phyloP scores from a whole-genome alignment of 2,113 vertebrate genomes.

The Coptodon rendalli region DNA sequence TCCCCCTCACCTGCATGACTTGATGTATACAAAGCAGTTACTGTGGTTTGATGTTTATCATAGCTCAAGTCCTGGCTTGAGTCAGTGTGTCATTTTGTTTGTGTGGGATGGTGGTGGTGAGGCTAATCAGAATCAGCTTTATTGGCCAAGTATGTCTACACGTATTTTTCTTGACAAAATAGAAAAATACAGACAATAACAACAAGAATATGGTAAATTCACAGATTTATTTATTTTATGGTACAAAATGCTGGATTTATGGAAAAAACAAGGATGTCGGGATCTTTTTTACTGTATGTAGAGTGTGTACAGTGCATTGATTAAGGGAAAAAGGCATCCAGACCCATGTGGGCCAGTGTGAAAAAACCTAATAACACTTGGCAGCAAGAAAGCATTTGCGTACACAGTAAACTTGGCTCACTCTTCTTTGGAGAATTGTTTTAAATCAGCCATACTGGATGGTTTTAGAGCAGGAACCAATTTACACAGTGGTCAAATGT shows the following conservation, averaged over 20 bases:
- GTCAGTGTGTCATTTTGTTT: background rate
- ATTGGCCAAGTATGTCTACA: background rate
- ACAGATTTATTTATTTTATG: background rate
- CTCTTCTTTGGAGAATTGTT: background rate
- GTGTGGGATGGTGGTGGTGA: background rate
- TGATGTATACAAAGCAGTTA: background rate
- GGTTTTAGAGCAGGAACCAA: background rate
- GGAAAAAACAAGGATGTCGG: background rate
- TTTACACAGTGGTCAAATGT: background rate
- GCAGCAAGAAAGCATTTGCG: background rate
- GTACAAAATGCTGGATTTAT: rapidly evolving
- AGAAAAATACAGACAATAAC: background rate
- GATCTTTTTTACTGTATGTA: background rate
- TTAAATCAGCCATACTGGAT: background rate
- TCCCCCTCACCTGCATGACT: background rate
- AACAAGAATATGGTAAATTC: background rate
- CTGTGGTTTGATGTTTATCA: background rate
- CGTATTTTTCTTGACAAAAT: rapidly evolving
- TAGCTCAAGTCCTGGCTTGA: rapidly evolving
- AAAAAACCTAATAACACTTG: background rate
- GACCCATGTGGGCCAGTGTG: background rate
- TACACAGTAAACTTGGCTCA: background rate
- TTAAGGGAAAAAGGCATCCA: background rate
- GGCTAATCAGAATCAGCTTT: background rate
- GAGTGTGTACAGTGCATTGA: background rate